Conservation (phyloP, 2,113 vertebrate genomes). For the human (Homo sapiens) region DNA sequence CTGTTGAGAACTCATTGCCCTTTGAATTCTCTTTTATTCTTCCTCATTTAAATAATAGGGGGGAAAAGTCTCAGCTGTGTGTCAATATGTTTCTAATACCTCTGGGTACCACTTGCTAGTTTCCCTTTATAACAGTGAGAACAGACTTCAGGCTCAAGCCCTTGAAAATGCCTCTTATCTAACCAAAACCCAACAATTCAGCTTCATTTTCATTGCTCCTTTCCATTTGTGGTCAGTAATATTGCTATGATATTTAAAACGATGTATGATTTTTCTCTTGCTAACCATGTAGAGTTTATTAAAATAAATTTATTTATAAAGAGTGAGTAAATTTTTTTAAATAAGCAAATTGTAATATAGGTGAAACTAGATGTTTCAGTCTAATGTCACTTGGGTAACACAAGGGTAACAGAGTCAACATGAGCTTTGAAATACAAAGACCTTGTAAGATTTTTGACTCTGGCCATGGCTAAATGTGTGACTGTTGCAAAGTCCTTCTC, state of each 20-base stretch:
- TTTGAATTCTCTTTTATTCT: background rate
- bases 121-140: background rate
- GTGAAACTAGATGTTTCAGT: background rate
- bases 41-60: background rate
- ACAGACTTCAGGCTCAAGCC: background rate
- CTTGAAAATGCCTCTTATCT: background rate
- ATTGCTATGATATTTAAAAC: background rate
- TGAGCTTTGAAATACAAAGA: background rate
- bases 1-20: background rate
- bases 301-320: conserved; percentile 8
- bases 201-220: background rate
- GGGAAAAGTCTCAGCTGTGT: background rate
- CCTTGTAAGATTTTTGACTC: background rate
- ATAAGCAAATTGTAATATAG: background rate
- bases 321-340: background rate
- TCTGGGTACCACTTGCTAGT: background rate
- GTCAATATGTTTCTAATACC: background rate
- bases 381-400: background rate
- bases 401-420: background rate
- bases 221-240: background rate
- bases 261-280: background rate
- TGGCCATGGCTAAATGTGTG: background rate
- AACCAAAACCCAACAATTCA: background rate
- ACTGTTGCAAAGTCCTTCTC: background rate
- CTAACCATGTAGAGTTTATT: background rate